Percentiles rank a stretch among this genome's conserved stretches.
phyloP scores from a whole-genome alignment of 2,888 invertebrate genomes.

The Brachypterus glaber region DNA sequence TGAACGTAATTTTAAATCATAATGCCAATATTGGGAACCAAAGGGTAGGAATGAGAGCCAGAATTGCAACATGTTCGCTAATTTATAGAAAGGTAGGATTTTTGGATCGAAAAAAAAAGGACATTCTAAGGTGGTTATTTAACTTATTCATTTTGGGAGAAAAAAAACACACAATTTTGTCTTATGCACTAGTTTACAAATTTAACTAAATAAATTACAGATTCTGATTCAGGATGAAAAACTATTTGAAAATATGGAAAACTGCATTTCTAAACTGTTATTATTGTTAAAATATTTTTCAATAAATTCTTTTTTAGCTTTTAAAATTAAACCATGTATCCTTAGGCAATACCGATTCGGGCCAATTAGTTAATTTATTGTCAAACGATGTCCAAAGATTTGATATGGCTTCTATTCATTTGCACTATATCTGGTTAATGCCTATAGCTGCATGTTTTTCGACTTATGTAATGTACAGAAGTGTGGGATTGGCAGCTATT shows the following conservation, averaged over 20 bases:
- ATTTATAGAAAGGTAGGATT: slow-evolving; percentile 76
- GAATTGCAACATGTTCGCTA: slow-evolving; percentile 71
- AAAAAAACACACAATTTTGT: no score
- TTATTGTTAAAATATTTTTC: slow-evolving; percentile 2
- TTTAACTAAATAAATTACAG: no score
- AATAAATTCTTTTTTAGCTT: slow-evolving; percentile 37
- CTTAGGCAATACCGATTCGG: slow-evolving; percentile 71
- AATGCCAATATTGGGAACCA: slow-evolving; percentile 48
- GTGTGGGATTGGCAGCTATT: slow-evolving; percentile 47
- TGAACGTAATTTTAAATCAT: slow-evolving; percentile 56
- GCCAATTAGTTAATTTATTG: slow-evolving; percentile 74
- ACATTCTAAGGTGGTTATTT: no score
- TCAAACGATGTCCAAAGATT: slow-evolving; percentile 80
- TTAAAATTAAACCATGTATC: slow-evolving; percentile 57
- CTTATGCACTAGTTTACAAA: no score
- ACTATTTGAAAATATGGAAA: no score
- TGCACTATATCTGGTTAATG: slow-evolving; percentile 74
- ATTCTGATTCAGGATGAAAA: no score
- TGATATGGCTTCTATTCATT: slow-evolving; percentile 57
- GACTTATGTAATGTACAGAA: slow-evolving; percentile 49
- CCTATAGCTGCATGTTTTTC: slow-evolving; percentile 63
- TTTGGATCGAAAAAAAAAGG: no score
- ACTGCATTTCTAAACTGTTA: no score
- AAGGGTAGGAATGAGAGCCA: slow-evolving; percentile 65
- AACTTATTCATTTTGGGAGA: slow-evolving; percentile 1